Percentiles rank a stretch among this genome's conserved stretches.
Conservation (phyloP, 2,797 vertebrate genomes). For the Chelon labrosus region DNA sequence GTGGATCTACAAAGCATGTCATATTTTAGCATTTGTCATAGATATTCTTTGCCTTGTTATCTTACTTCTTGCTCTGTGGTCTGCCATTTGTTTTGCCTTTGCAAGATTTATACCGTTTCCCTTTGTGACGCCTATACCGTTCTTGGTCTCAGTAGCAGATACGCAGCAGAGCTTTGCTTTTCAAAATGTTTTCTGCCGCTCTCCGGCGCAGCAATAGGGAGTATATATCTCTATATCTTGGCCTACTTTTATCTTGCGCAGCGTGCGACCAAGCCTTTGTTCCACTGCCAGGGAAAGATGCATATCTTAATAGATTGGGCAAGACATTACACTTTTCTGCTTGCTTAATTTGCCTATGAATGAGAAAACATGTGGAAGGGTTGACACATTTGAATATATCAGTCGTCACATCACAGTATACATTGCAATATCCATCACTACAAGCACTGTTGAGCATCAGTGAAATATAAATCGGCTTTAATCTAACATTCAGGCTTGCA, state of each 20-base stretch:
- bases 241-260: constrained; percentile 70
- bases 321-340: constrained; percentile 37
- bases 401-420: not conserved
- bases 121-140: constrained; percentile 66
- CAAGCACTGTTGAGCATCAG: constrained; percentile 3
- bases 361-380: constrained; percentile 20
- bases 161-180: constrained; percentile 50
- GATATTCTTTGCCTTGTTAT: constrained; percentile 69
- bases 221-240: constrained; percentile 60
- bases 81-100: constrained; percentile 73
- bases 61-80: constrained; percentile 67
- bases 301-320: constrained; percentile 61
- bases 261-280: constrained; percentile 58
- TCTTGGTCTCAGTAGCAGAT: constrained; percentile 49
- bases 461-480: constrained; percentile 22
- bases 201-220: constrained; percentile 53
- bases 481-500: not conserved
- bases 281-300: constrained; percentile 54
- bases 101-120: constrained; percentile 67
- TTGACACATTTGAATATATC: constrained; percentile 35
- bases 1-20: constrained; percentile 70
- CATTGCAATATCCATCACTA: constrained; percentile 6
- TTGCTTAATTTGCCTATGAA: constrained; percentile 39
- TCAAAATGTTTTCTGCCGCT: constrained; percentile 55
- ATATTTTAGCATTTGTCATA: constrained; percentile 72